Evolutionary conservation across 1,140 invertebrate genomes (phyloP), one percentile per base, ranked within the genome.

Genomic region (Ooceraea biroi): DNA sequence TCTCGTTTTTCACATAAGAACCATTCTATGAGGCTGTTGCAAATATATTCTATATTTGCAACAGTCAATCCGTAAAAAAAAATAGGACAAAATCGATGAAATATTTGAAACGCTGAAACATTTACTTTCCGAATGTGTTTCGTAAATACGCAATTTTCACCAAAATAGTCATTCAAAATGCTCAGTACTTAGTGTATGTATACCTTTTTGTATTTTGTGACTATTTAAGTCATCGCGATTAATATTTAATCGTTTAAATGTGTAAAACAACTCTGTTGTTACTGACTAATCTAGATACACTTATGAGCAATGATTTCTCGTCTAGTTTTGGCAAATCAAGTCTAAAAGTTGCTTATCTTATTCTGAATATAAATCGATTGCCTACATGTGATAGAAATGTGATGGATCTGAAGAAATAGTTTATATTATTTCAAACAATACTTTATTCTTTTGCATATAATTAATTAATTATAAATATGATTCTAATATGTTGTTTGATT

Each of bases 161-260:
- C n/a, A 65, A 76, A 10, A 55, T n/a, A 78, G 63, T 78, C 48
- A 69, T 1, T 44, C 10, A n/a, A 65, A 57, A 69, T 71, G 76
- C 76, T 80, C 76, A 80, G 76, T 80, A 80, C 76, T 80, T 80
- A 80, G 36, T 55, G 30, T 77, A 52, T 52, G 30, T 77, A 77
- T 80, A 80, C 4, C n/a, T n/a, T 80, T 80, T 80, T 44, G 7
- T 58, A 71, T 58, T 80, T 80, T 55, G 44, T 68, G 27, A 69
- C 12, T 52, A 19, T 52, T 77, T 77, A 77, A 77, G 46, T 77
- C 48, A 55, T 36, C 14, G 17, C 22, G 48, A 78, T 77, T 80
- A 80, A 80, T 71, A 71, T 80, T 77, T 77, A 66, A 77, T 77
- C 46, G 48, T 66, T 66, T 66, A 19, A 77, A 77, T 44, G 46